These are phyloP conservation scores for Penaeus japonicus DNA, from an alignment of 1,140 invertebrate genomes.

Conservation along the genomic window DNA sequence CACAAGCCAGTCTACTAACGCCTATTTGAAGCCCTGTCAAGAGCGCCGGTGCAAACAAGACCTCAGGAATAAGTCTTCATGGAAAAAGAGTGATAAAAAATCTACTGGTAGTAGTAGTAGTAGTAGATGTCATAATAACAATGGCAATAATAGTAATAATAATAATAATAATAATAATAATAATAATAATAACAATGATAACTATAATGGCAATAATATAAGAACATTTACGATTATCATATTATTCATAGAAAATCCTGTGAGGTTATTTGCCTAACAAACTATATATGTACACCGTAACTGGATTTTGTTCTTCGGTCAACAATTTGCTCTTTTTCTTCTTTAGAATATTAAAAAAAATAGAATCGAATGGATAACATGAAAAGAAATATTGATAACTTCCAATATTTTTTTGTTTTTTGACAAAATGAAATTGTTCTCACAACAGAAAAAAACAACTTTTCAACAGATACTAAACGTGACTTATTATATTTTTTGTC, in stretches of 20 bases:
- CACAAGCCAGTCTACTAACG: slow-evolving; percentile 43
- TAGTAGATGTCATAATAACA: no score
- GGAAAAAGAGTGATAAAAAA: slow-evolving; percentile 1
- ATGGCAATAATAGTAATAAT: no score
- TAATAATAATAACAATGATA: no score
- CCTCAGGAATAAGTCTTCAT: neutral
- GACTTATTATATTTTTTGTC: no score
- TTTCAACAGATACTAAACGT: no score
- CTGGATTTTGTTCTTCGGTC: slow-evolving; percentile 1
- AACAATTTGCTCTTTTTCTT: neutral
- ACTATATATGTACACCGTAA: neutral
- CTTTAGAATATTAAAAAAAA: neutral
- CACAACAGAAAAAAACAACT: no score
- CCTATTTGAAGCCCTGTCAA: slow-evolving; percentile 13
- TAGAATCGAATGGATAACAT: slow-evolving; percentile 6
- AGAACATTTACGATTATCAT: no score
- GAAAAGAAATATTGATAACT: slow-evolving; percentile 9
- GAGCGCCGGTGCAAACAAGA: neutral
- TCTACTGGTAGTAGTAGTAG: neutral
- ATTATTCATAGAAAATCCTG: no score
- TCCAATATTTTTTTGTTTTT: neutral
- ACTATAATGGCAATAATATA: no score
- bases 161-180: no score
- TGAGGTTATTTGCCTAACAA: no score
- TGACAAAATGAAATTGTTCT: neutral